Base-by-base conservation (phyloP, 2,113 vertebrate genomes). In the Eudyptes chrysolophus region DNA sequence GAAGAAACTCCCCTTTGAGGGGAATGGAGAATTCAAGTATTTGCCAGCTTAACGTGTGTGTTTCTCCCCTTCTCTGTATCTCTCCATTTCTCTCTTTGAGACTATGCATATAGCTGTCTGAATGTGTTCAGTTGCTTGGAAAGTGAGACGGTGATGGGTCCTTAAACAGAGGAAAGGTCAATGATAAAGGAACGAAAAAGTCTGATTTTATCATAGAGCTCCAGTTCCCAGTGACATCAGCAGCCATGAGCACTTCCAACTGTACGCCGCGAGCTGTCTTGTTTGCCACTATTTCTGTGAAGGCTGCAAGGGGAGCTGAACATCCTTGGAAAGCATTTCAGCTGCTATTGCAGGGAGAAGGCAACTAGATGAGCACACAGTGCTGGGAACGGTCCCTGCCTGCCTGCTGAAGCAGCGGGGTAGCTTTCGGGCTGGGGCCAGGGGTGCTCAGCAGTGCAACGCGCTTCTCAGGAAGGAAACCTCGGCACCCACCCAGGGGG, bases 331-430 rank as follows among this genome's bases (percentile, higher is more conserved):
- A 89, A 36, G 79, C 1, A 2, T 49, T 62, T 84, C 21, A 52
- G 36, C 19, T 48, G 25, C 49, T 9, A 8, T 26, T 16, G 16
- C 13, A 22, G 68, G 66, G 13, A 32, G 30, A 34, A 64, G 42
- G 24, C 10, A 62, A 57, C 10, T 4, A 61, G 48, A 57, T 3
- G 48, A 46, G 44, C 17, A 9, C 7, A 7, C 10, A 7, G 49
- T 0, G 0, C 15, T 36, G n/a, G 30, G 40, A 60, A 49, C 0
- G 2, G 10, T 13, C 22, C 15, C 19, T 2, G 2, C 16, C 25
- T 32, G 26, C 26, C n/a, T 49, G 38, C 42, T 18, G 34, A 40
- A 58, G 29, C 38, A 15, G 16, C 1, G 0, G 40, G 10, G 48
- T 5, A 34, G 22, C 34, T 64, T 34, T 48, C 0, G 6, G 13